These are phyloP conservation scores for Nothocercus julius DNA, from an alignment of 2,113 vertebrate genomes.

Conservation along the genomic window DNA sequence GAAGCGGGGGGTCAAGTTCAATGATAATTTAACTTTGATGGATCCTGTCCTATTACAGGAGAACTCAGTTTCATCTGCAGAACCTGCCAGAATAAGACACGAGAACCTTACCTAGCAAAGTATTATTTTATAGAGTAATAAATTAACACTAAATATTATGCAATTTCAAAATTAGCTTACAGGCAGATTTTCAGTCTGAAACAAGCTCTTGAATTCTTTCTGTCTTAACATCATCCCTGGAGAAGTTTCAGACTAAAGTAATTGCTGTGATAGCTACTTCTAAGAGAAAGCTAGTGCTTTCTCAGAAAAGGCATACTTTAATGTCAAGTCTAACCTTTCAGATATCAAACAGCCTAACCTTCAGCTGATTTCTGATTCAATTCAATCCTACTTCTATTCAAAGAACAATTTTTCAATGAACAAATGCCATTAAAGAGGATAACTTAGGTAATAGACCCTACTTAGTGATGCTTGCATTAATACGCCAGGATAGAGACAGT, in stretches of 20 bases:
- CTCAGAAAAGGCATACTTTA: not conserved
- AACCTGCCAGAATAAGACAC: not conserved
- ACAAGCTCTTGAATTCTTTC: not conserved
- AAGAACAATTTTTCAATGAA: not conserved
- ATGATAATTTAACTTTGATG: not conserved
- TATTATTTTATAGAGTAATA: not conserved
- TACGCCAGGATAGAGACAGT: not conserved
- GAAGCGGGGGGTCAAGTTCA: not conserved
- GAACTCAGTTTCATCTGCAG: not conserved
- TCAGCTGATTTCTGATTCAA: not conserved
- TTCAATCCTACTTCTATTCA: conserved; percentile 1
- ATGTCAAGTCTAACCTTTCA: not conserved
- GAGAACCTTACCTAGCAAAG: not conserved
- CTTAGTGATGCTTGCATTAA: not conserved
- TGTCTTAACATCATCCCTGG: not conserved
- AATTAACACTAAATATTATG: conserved; percentile 36
- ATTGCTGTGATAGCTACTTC: not conserved
- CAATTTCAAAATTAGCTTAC: not conserved
- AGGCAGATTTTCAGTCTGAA: not conserved
- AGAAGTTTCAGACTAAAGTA: not conserved
- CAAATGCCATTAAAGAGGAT: not conserved
- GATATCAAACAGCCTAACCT: not conserved
- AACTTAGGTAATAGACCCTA: not conserved
- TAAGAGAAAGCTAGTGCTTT: not conserved
- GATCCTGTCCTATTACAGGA: not conserved